Conservation (phyloP, 1,140 invertebrate species). For the Plutomurus gul region DNA sequence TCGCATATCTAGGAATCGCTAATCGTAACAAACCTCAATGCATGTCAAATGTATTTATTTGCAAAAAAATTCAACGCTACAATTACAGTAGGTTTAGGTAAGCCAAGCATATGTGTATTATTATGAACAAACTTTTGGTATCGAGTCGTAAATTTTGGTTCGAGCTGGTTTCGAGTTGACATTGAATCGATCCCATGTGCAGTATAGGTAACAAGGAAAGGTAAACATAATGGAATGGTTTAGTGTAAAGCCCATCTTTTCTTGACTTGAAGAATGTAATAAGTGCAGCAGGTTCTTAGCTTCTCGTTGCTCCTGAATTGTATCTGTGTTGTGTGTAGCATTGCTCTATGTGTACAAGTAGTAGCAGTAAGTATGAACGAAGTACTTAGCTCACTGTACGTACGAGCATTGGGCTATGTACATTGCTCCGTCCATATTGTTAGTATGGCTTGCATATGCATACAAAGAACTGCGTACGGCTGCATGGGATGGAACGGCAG, state of each 20-base stretch:
- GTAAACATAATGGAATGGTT: neutral
- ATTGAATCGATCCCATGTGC: too few species aligned
- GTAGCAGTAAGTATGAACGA: neutral
- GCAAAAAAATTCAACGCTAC: too few species aligned
- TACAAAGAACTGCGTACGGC: neutral
- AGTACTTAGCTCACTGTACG: neutral
- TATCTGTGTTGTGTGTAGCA: neutral
- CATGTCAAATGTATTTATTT: too few species aligned
- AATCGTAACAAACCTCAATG: too few species aligned
- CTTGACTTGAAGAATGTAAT: conserved; percentile 25
- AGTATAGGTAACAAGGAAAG: neutral
- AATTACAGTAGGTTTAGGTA: too few species aligned
- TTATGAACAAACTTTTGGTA: too few species aligned
- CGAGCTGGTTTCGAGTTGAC: too few species aligned
- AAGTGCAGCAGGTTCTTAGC: conserved; percentile 23
- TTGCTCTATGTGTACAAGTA: neutral
- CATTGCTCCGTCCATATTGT: neutral
- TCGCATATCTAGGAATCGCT: too few species aligned
- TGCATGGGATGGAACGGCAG: conserved; percentile 19
- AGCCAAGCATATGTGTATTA: too few species aligned
- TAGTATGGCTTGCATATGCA: conserved; percentile 12
- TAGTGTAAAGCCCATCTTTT: conserved; percentile 23
- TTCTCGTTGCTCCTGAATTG: neutral
- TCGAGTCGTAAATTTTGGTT: too few species aligned
- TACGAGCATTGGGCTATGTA: neutral